Percentiles rank a stretch among this genome's conserved stretches.
Evolutionary conservation across 2,888 invertebrate species (phyloP).

Genomic region (Bhutanitis thaidina): DNA sequence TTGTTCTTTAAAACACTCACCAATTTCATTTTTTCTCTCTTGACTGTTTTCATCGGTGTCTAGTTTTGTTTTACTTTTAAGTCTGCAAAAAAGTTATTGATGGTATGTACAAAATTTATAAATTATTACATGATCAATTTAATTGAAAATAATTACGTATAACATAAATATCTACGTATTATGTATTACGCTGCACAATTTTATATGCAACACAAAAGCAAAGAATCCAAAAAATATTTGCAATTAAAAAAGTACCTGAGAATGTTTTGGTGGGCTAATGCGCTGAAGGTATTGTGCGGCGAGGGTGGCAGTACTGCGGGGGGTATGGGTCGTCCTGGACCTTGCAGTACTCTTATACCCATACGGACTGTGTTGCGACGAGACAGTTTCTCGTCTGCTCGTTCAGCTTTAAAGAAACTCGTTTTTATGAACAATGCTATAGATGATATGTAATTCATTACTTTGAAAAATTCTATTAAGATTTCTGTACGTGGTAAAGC

Average conservation of each 20-base stretch:
- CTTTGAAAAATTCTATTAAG: too few species aligned
- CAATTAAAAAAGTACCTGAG: constrained; percentile 44
- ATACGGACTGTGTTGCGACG: constrained; percentile 89
- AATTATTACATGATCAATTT: too few species aligned
- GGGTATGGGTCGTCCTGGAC: constrained; percentile 61
- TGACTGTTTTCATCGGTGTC: constrained; percentile 55
- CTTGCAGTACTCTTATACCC: constrained; percentile 91
- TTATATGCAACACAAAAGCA: too few species aligned
- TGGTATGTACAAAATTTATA: too few species aligned
- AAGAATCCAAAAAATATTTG: too few species aligned
- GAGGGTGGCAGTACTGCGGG: constrained; percentile 48
- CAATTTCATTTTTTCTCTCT: constrained; percentile 51
- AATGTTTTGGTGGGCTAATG: constrained; percentile 57
- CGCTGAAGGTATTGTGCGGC: constrained; percentile 50
- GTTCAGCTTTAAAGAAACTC: constrained; percentile 83
- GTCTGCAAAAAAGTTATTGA: constrained; percentile 44
- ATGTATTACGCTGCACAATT: too few species aligned
- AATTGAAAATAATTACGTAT: too few species aligned
- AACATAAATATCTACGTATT: too few species aligned
- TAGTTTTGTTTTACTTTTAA: constrained; percentile 58
- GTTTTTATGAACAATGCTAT: neutral
- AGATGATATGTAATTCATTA: neutral
- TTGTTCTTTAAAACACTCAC: constrained; percentile 36
- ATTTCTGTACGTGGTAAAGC: too few species aligned
- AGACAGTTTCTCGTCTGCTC: constrained; percentile 90